Evolutionary conservation across 2,113 vertebrate species (phyloP), one percentile per base, ranked within the genome.

Genomic region (Notiomystis cincta): DNA sequence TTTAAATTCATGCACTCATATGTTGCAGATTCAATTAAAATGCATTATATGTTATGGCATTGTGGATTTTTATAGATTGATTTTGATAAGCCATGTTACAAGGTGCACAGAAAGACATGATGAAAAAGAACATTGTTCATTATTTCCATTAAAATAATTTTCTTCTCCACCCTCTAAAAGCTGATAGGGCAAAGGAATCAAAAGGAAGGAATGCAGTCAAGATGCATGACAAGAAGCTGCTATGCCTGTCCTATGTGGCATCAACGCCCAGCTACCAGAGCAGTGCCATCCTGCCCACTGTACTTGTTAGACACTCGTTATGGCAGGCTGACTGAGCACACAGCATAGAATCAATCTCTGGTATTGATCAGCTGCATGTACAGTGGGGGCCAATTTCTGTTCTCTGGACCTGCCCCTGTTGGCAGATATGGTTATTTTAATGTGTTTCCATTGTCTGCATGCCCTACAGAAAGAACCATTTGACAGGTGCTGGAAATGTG

Each of bases 401-500:
- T 89, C 76, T 78, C 72, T 51, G 71, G 79, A 60, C 56, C 72
- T 65, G 75, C 33, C 71, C 35, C 4, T 33, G 60, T 27, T 75
- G 79, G 90, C 82, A 71, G 82, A 88, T 66, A 38, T 0, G 47
- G 75, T n/a, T 48, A 56, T 81, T 93, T 95, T 38, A 83, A 92
- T 88, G 66, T 50, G 65, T 86, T 96, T 79, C 91, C 73, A 42
- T 38, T 75, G 82, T 62, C 70, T 80, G 72, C 67, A 60, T 93
- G 85, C 71, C 78, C 58, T 72, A n/a, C 51, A 86, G 84, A 57
- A 93, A 94, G 93, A 92, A 62, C 24, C 87, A 88, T 95, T 58
- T 88, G 95, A 86, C 60, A 90, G 90, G 90, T 95, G 76, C 85
- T 92, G 67, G 93, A 90, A 90, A 90, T 20, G 76, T 61, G 88